Evolutionary conservation across 2,797 vertebrate genomes (phyloP), one percentile per base, ranked within the genome.

Genomic region (Schizopygopsis pylzovi): DNA sequence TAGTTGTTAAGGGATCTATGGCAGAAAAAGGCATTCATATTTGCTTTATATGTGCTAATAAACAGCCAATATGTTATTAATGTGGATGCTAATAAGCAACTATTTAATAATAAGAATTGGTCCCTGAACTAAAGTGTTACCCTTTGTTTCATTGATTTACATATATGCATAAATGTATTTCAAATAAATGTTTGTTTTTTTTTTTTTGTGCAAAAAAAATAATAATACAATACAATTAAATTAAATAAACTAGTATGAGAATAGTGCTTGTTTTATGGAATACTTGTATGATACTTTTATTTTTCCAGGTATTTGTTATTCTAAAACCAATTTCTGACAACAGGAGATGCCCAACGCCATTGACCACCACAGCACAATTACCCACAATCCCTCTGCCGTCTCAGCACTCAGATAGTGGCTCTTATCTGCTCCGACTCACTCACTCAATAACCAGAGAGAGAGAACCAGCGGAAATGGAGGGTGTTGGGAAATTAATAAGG

Each of bases 401-500:
- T 63, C 15, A 6, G 10, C 16, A 16, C 47, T 52, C 25, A 67
- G 16, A 80, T 22, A 80, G 59, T 1, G 41, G 37, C 0, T 25
- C 61, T 80, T 80, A 80, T 81, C 79, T 37, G 33, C 79, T 68
- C 18, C 0, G 65, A 67, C 25, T 81, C 28, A 15, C 33, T 33
- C 33, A 33, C 63, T 39, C 63, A 54, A 12, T 65, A 78, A 49
- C 33, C 9, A 54, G 59, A 79, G 65, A 49, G 65, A 49, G 77
- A 59, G 77, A 20, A 45, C 3, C 33, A 49, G 37, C 20, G 59
- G 61, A 84, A 68, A 70, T 28, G 65, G 83, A 75, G 56, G 22
- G 41, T 70, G 45, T 71, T 65, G 37, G 54, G 82, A 91, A 91
- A 92, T 93, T 93, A 94, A 94, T 94, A 93, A 92, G 92, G 91